Evolutionary conservation across 2,113 vertebrate genomes (phyloP), one percentile per base, ranked within the genome.

Genomic region (Zootoca vivipara): DNA sequence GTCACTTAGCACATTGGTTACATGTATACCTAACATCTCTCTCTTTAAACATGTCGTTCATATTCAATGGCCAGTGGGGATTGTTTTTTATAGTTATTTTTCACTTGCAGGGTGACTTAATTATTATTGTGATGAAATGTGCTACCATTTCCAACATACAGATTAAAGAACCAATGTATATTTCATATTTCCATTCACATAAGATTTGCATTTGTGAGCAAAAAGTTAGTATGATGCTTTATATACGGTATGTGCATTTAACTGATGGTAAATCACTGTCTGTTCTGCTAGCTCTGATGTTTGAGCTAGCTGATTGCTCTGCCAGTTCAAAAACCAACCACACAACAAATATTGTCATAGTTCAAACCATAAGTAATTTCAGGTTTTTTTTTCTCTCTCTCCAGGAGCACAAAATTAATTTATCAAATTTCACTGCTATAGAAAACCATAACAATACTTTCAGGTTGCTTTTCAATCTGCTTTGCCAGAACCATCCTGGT

Each of bases 321-420:
- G 18, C 90, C 75, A 6, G 75, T 1, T 2, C 22, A 70, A 26
- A 78, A 86, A 88, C 72, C 87, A 87, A 91, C 91, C 72, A 42
- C 52, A 2, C 84, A 40, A 16, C 12, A 81, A 73, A 10, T 64
- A 5, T 28, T 70, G 73, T 7, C 87, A 46, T 38, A 90, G n/a
- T n/a, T 89, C 46, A 75, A 13, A 64, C 80, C 3, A 88, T 22
- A 72, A 7, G 67, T 15, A 26, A 9, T 83, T 67, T 15, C 40
- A 78, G 40, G 12, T 78, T n/a, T n/a, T n/a, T n/a, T n/a, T n/a
- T n/a, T 26, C 40, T 78, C 38, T 78, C 75, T 46, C 38, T 28
- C 40, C 24, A 42, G n/a, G 70, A n/a, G 15, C 15, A 72, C 30
- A 33, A 1, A 78, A 28, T 35, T 35, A 26, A 42, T 26, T 33